These are phyloP conservation scores for Cyanoliseus patagonus DNA, from an alignment of 2,113 vertebrate species.

Conservation along the genomic window DNA sequence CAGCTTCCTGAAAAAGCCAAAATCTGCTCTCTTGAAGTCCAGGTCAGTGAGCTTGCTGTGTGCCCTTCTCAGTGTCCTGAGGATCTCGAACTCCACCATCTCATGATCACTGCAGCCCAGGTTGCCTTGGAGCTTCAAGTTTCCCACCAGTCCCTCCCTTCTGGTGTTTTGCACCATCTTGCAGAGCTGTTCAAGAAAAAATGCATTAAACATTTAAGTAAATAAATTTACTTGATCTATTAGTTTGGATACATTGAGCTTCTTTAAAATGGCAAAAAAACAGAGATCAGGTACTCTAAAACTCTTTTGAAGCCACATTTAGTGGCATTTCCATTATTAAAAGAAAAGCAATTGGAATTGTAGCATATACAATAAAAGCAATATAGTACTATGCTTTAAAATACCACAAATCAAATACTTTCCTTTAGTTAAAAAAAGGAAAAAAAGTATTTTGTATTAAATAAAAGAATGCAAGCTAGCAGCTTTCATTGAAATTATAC, in stretches of 20 bases:
- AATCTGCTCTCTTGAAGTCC: not conserved
- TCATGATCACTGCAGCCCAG: not conserved
- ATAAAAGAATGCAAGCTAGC: not conserved
- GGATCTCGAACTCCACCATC: not conserved
- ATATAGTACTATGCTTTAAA: not conserved
- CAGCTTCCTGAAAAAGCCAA: not conserved
- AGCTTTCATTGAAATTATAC: not conserved
- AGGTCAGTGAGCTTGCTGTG: not conserved
- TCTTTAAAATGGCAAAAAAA: slow-evolving; percentile 53
- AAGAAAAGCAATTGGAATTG: slow-evolving; percentile 21
- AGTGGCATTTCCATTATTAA: slow-evolving; percentile 49
- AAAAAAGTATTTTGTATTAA: not conserved
- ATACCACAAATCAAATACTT: not conserved
- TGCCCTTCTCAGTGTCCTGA: not conserved
- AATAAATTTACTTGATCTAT: not conserved
- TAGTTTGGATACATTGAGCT: slow-evolving; percentile 40
- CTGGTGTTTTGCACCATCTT: not conserved
- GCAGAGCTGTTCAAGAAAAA: slow-evolving; percentile 20
- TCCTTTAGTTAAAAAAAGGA: not conserved
- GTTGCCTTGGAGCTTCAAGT: not conserved
- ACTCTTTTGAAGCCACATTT: slow-evolving; percentile 31
- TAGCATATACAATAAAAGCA: not conserved
- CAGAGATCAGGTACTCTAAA: slow-evolving; percentile 40
- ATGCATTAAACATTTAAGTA: slow-evolving; percentile 46
- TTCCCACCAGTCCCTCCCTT: not conserved